These are phyloP conservation scores for Umimayanthus chanpuru DNA, from an alignment of 92 coral and sea anemone species.

Conservation along the genomic window DNA sequence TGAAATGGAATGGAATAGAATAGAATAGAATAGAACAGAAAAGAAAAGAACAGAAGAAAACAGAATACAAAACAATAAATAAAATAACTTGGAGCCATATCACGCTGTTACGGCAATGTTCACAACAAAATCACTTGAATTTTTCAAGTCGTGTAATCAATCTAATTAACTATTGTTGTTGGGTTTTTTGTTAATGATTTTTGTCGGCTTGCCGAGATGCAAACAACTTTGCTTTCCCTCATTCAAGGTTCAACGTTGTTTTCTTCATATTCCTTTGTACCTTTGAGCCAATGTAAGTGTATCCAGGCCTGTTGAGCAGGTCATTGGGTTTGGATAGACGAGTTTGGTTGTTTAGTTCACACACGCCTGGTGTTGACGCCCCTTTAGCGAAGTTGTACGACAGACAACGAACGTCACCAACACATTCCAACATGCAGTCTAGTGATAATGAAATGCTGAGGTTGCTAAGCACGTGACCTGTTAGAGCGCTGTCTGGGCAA, in stretches of 20 bases:
- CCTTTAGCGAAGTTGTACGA: constrained; percentile 24
- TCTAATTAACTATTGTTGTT: no score
- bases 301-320: constrained; percentile 6
- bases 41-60: no score
- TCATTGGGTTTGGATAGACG: neutral
- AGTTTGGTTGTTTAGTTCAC: constrained; percentile 17
- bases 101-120: no score
- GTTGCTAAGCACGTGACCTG: constrained; percentile 20
- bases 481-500: neutral
- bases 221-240: neutral
- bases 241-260: no score
- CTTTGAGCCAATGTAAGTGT: constrained; percentile 16
- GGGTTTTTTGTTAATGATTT: neutral
- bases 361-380: neutral
- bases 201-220: neutral
- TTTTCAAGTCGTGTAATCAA: no score
- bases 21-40: no score
- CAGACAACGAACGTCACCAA: constrained; percentile 22
- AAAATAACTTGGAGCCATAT: no score
- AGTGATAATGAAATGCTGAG: constrained; percentile 10
- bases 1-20: no score
- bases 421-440: constrained; percentile 27
- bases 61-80: no score
- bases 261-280: neutral
- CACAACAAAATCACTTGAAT: no score